These are phyloP conservation scores for Oedothorax gibbosus DNA, from an alignment of 1,140 invertebrate genomes.

Conservation along the genomic window DNA sequence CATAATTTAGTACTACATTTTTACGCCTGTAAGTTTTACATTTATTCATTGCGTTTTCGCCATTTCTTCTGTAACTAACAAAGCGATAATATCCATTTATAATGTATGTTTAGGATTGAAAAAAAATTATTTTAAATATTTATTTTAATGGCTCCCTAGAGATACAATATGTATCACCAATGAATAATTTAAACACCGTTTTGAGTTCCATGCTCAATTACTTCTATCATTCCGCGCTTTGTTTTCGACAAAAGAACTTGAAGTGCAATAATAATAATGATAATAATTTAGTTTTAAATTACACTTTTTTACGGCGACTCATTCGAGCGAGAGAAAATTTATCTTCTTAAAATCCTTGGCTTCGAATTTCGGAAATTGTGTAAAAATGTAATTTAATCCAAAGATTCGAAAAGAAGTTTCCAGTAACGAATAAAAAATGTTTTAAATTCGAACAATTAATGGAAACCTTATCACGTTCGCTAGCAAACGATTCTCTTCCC, in stretches of 20 bases:
- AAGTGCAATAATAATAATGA: slow-evolving; percentile 1
- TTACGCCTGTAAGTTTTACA: too few species aligned
- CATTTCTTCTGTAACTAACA: too few species aligned
- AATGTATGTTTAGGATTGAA: too few species aligned
- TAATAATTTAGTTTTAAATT: slow-evolving; percentile 47
- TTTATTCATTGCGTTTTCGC: too few species aligned
- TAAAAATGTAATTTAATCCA: slow-evolving; percentile 25
- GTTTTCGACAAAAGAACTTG: background rate
- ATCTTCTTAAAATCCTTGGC: too few species aligned
- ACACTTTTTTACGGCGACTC: background rate
- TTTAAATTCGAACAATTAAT: slow-evolving; percentile 57
- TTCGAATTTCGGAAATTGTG: background rate
- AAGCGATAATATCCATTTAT: too few species aligned
- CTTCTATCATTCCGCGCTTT: background rate
- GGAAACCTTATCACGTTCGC: slow-evolving; percentile 41
- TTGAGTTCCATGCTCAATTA: slow-evolving; percentile 12
- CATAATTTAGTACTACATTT: too few species aligned
- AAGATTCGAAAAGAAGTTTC: background rate
- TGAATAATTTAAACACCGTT: background rate
- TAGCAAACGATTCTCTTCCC: too few species aligned
- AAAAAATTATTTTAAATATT: background rate
- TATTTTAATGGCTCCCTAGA: slow-evolving; percentile 10
- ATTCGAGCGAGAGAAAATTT: too few species aligned
- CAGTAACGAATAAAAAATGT: slow-evolving; percentile 1
- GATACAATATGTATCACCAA: background rate